These are phyloP conservation scores for Drosophila hydei DNA, from an alignment of 1,140 invertebrate genomes.

Conservation along the genomic window DNA sequence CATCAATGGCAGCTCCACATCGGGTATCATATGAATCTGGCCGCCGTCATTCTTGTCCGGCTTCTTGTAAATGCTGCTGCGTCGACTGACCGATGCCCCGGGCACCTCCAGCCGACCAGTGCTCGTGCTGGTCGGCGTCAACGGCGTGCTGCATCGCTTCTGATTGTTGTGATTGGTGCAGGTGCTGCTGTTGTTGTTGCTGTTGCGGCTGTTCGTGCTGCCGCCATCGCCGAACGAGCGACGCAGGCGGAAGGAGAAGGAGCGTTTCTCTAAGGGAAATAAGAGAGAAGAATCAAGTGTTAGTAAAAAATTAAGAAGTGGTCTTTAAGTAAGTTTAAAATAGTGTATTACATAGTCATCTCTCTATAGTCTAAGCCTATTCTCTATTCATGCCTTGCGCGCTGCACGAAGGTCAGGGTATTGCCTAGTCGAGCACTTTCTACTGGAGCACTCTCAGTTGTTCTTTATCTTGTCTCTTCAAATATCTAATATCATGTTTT, in stretches of 20 bases:
- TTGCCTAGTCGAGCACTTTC: no score
- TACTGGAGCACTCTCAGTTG: no score
- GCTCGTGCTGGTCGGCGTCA: conserved; percentile 77
- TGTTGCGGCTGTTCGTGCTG: conserved; percentile 78
- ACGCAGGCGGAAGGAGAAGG: conserved; percentile 79
- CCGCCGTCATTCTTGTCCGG: conserved; percentile 78
- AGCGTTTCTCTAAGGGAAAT: conserved; percentile 74
- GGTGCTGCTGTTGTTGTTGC: conserved; percentile 81
- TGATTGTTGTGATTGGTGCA: conserved; percentile 80
- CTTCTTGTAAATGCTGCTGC: conserved; percentile 81
- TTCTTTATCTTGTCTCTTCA: no score
- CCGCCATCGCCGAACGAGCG: conserved; percentile 78
- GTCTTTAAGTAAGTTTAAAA: no score
- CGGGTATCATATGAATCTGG: conserved; percentile 85
- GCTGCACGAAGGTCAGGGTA: no score
- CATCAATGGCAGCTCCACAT: conserved; percentile 85
- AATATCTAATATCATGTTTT: no score
- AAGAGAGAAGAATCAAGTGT: background rate
- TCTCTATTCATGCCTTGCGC: no score
- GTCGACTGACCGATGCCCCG: conserved; percentile 66
- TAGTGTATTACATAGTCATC: no score
- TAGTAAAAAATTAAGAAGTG: background rate
- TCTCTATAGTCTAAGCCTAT: no score
- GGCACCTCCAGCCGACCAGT: conserved; percentile 72
- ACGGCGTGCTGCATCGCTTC: conserved; percentile 71